These are phyloP conservation scores for Pycnonotus jocosus DNA, from an alignment of 2,113 vertebrate genomes.

Conservation along the genomic window DNA sequence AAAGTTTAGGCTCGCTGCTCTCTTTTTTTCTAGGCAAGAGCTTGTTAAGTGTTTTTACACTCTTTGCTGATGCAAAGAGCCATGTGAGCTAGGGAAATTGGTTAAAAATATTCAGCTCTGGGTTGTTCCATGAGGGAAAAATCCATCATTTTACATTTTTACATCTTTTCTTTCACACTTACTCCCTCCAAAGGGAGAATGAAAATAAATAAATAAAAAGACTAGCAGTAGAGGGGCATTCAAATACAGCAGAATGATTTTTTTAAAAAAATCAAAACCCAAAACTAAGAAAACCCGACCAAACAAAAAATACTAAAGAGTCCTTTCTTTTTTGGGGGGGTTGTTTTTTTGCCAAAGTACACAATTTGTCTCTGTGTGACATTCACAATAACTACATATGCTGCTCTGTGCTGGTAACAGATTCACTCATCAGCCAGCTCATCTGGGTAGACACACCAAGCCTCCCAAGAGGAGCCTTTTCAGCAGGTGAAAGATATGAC, in stretches of 20 bases:
- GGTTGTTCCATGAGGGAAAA: not conserved
- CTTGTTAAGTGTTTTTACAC: conserved; percentile 12
- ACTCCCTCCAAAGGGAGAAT: not conserved
- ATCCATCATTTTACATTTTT: not conserved
- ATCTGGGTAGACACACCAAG: not conserved
- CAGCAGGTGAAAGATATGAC: not conserved
- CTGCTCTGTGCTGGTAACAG: not conserved
- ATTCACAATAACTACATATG: not conserved
- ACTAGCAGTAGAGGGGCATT: rapidly evolving
- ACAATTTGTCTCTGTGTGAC: not conserved
- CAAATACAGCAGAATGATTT: not conserved
- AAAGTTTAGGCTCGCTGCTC: not conserved
- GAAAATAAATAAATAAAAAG: not conserved
- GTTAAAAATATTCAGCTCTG: not conserved
- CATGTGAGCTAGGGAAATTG: not conserved
- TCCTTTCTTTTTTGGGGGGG: rapidly evolving
- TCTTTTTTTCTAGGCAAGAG: conserved; percentile 9
- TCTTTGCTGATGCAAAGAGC: not conserved
- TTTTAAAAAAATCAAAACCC: not conserved
- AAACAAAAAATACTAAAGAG: not conserved
- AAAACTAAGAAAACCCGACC: not conserved
- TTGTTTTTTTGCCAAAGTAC: not conserved
- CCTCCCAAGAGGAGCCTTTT: not conserved
- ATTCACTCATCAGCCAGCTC: not conserved
- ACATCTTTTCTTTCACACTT: not conserved